A percentile compares a stretch with the other conserved stretches of the same genome.
These are phyloP conservation scores for Eueremaeus valkanovi DNA, from an alignment of 2,888 invertebrate genomes.

Conservation along the genomic window DNA sequence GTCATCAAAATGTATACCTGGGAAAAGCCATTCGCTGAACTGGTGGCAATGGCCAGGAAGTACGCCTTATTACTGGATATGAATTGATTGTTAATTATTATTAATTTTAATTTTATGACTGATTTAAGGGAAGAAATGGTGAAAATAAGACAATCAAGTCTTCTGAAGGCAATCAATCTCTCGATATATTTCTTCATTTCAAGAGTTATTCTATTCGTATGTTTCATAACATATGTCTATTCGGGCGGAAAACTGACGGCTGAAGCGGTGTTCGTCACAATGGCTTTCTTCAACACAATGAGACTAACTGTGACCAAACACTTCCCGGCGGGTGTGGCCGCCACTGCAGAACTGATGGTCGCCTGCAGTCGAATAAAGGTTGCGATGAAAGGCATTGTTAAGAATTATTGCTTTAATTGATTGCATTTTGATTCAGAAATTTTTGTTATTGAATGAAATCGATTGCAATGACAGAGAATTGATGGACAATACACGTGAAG, in stretches of 20 bases:
- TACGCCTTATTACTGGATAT: too few species aligned
- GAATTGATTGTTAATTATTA: slow-evolving; percentile 61
- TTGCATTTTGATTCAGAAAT: not conserved
- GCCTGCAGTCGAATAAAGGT: slow-evolving; percentile 66
- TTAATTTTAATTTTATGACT: not conserved
- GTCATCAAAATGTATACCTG: slow-evolving; percentile 96
- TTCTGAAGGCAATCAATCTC: slow-evolving; percentile 60
- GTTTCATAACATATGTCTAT: slow-evolving; percentile 67
- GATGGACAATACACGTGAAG: too few species aligned
- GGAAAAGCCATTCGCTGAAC: slow-evolving; percentile 94
- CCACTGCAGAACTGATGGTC: slow-evolving; percentile 71
- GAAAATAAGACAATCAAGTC: slow-evolving; percentile 64
- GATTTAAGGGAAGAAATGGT: slow-evolving; percentile 60
- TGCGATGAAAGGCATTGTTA: slow-evolving; percentile 27
- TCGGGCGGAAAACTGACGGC: slow-evolving; percentile 65
- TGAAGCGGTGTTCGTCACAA: slow-evolving; percentile 71
- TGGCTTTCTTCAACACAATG: slow-evolving; percentile 80
- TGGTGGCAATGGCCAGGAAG: slow-evolving; percentile 76
- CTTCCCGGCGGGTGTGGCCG: slow-evolving; percentile 76
- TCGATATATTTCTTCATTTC: slow-evolving; percentile 68
- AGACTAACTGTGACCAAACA: slow-evolving; percentile 72
- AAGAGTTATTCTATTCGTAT: slow-evolving; percentile 73
- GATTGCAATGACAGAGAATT: not conserved
- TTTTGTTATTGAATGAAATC: not conserved
- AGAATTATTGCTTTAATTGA: not conserved